These are phyloP conservation scores for Mirza zaza DNA, from an alignment of 2,113 vertebrate species.

Conservation along the genomic window DNA sequence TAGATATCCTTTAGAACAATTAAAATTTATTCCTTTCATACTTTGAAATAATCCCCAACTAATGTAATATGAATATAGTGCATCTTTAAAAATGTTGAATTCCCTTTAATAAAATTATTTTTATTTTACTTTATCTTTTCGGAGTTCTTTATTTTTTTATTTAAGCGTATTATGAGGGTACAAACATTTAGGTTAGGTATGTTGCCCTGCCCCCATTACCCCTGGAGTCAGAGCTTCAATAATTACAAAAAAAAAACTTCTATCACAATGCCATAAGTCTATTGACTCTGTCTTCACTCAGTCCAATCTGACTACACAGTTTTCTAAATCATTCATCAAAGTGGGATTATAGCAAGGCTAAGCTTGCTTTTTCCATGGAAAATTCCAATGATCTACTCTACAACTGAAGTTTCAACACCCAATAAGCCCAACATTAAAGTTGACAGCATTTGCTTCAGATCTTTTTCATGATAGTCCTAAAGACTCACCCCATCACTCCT, in stretches of 20 bases:
- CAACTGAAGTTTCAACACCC: background rate
- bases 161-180: too few species aligned
- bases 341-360: background rate
- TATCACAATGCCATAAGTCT: background rate
- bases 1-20: too few species aligned
- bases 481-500: background rate
- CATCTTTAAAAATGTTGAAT: background rate
- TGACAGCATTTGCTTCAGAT: background rate
- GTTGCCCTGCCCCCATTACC: too few species aligned
- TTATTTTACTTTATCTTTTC: too few species aligned
- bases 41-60: background rate
- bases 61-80: background rate
- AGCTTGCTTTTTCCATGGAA: background rate
- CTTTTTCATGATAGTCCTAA: background rate
- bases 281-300: background rate
- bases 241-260: background rate
- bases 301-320: background rate
- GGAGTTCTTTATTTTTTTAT: too few species aligned
- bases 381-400: background rate
- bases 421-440: background rate
- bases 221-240: background rate
- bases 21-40: background rate
- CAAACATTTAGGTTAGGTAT: too few species aligned
- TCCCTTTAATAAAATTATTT: background rate
- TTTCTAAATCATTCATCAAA: background rate